Evolutionary conservation across 2,113 vertebrate species (phyloP), one percentile per base, ranked within the genome.

Genomic region (Camelus bactrianus): DNA sequence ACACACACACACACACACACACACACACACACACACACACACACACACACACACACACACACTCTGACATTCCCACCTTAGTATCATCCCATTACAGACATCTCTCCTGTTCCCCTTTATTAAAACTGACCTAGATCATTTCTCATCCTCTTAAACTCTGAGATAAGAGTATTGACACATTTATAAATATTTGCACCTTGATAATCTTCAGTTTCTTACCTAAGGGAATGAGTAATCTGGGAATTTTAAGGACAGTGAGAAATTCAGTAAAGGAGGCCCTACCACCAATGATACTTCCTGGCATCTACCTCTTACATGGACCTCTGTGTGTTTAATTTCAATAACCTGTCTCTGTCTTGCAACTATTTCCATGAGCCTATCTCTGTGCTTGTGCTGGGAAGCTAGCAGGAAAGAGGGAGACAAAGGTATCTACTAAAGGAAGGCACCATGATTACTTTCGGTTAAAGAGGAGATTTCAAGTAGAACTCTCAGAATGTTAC

Each of bases 401-500:
- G 30, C 30, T 26, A 92, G 42, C 60, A 93, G 67, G 65, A 46
- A 81, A 84, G 60, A 96, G 16, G 19, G 24, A 88, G n/a, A 42
- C 17, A 58, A 77, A 46, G 20, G 11, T 85, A 15, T 89, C n/a
- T 76, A 54, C 72, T 60, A 73, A 89, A 69, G 67, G 86, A 89
- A 67, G 26, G 3, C 26, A 93, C 88, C 7, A 32, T 90, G 56
- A 96, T 96, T 97, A 93, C 30, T 94, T 97, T 95, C 98, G 92
- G 94, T 95, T 96, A 42, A 97, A 97, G 88, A 50, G 88, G 52
- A 50, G 88, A 93, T 87, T 98, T 97, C 94, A 98, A 96, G 77
- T 96, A 93, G 69, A n/a, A 94, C 87, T 96, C 60, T 98, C 92
- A 96, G 93, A 87, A 98, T 98, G 95, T 98, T 95, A 69, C 91